Evolutionary conservation across 1,140 invertebrate genomes (phyloP), one percentile per base, ranked within the genome.

Genomic region (Bombus pascuorum): DNA sequence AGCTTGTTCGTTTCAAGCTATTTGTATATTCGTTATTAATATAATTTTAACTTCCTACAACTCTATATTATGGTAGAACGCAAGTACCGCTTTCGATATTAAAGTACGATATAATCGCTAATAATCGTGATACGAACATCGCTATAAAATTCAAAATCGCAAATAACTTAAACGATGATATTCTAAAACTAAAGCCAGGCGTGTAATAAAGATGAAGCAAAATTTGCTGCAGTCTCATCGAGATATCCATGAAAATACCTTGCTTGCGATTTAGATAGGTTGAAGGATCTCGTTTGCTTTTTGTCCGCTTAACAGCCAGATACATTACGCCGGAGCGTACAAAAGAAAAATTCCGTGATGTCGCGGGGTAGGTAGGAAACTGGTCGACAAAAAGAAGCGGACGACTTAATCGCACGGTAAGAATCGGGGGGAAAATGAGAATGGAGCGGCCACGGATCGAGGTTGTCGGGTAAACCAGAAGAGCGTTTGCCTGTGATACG

Each of bases 401-500:
- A 75, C 59, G 37, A 34, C 71, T 85, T 81, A 81, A 85, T 81
- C 59, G 78, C 68, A n/a, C 12, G 12, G 34, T 37, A 34, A 44
- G 44, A 44, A 62, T 79, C 10, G 42, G 37, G 53, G 81, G 81
- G 81, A n/a, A 13, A 89, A 89, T 83, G 75, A 87, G 86, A 89
- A 71, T 72, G 74, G 37, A 32, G 25, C 47, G 25, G 15, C 12
- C 28, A 47, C 62, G 66, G 62, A 80, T 75, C 66, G 44, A 34
- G 72, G 76, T n/a, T 72, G 62, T 79, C 73, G 73, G 53, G 47
- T 59, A 70, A 79, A 87, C 32, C 47, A 66, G 47, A 53, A 47
- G 70, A 83, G 83, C 72, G 80, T 90, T 90, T 87, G 78, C 32
- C 59, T 80, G 83, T 83, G 89, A 90, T 88, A 88, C 83, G 89